phyloP scores from a whole-genome alignment of 2,888 invertebrate species.

The Ornithoptera priamus region DNA sequence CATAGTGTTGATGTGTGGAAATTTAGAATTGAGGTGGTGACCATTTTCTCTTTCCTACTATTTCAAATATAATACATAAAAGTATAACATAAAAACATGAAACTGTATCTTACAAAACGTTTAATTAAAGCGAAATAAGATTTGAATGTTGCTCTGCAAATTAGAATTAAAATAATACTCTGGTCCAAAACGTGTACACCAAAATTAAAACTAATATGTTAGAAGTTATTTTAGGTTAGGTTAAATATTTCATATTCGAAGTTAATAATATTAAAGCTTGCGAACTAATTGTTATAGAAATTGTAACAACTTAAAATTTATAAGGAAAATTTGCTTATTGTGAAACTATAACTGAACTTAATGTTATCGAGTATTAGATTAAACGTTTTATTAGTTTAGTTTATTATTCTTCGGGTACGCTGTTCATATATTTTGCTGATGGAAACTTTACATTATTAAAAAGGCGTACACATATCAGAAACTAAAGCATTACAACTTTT shows the following conservation, averaged over 20 bases:
- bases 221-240: neutral
- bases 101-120: neutral
- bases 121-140: neutral
- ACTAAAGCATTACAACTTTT: neutral
- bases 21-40: neutral
- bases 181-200: neutral
- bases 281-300: neutral
- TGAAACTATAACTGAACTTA: neutral
- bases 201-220: neutral
- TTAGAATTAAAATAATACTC: neutral
- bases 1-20: too few species aligned
- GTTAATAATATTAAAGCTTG: neutral
- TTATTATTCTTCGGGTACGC: neutral
- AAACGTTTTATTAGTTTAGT: neutral
- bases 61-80: neutral
- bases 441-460: neutral
- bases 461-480: neutral
- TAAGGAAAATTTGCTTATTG: neutral
- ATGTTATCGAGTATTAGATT: neutral
- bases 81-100: neutral
- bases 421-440: neutral
- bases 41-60: neutral
- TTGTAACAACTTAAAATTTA: neutral
- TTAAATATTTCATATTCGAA: neutral
- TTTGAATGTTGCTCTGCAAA: neutral